Evolutionary conservation across 2,888 invertebrate genomes (phyloP), one percentile per base, ranked within the genome.

Genomic region (Pristionchus maxplancki): DNA sequence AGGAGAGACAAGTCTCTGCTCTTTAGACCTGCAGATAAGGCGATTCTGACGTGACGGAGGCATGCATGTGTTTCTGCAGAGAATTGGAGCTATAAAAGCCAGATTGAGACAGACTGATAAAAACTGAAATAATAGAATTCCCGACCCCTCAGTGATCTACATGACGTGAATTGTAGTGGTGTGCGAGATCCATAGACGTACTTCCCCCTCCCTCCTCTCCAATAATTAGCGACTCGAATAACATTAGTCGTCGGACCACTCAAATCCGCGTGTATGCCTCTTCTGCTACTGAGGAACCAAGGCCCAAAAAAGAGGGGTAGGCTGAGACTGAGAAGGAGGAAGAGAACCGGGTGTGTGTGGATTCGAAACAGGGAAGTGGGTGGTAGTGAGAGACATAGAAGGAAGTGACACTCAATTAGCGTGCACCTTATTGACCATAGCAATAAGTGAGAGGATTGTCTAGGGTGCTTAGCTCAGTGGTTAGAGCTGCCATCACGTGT

Each of bases 1-100:
- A 20, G 34, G 67, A 34, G 37, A 78, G 34, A 37, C n/a, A 78
- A 78, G 78, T 44, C 48, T 44, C n/a, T 78, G 78, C 78, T 78
- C 78, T 78, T 78, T 78, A 48, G 78, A 78, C 78, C 78, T 74
- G 71, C 71, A 78, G 78, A 78, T 78, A 78, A 78, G 78, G 44
- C 34, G 17, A 34, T 37, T 34, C 13, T 78, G 78, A 78, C 44
- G 78, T 78, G 78, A 78, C 17, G 71, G 71, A 20, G 24, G 20
- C 15, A 71, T 64, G 64, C 71, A 34, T 37, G 28, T 67, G 64
- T 64, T 64, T 64, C 64, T 64, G 64, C 64, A 64, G 31, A 58
- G n/a, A n/a, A 58, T 58, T 31, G 31, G 67, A 67, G 28, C 8
- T 34, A 15, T 31, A 67, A 34, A 15, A 5, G 31, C 15, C 8